Conservation (phyloP, 1,140 invertebrate species). For the Chironomus tepperi region DNA sequence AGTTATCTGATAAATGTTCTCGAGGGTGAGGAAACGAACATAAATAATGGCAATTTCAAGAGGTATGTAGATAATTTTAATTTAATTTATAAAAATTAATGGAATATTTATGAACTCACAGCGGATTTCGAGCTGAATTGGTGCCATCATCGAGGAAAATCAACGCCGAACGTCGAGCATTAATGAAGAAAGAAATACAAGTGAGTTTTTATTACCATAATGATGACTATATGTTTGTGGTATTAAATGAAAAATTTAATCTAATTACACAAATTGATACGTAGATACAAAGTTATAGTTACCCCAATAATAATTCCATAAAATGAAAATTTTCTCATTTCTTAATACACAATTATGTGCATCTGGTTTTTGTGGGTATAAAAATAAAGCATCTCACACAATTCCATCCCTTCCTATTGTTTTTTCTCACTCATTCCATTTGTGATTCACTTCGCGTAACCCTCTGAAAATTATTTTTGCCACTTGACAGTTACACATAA, state of each 20-base stretch:
- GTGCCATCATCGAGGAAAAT: conserved; percentile 25
- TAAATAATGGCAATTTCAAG: conserved; percentile 16
- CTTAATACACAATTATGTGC: conserved; percentile 7
- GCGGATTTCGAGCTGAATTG: conserved; percentile 27
- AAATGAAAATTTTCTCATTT: background rate
- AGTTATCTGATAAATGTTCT: conserved; percentile 71
- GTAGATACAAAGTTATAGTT: too few relatives aligned
- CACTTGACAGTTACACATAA: background rate
- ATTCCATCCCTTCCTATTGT: conserved; percentile 3
- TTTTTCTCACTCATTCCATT: background rate
- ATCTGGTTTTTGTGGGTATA: conserved; percentile 10
- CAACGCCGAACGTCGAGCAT: conserved; percentile 25
- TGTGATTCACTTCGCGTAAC: background rate
- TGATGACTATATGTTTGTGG: too few relatives aligned
- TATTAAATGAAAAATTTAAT: too few relatives aligned
- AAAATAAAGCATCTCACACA: background rate
- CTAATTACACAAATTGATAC: too few relatives aligned
- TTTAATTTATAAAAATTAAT: background rate
- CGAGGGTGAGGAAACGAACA: conserved; percentile 47
- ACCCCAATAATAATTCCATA: too few relatives aligned
- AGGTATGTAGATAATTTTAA: background rate
- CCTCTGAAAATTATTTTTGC: background rate
- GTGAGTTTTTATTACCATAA: background rate
- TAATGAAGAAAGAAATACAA: conserved; percentile 20
- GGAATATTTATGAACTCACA: conserved; percentile 17